Evolutionary conservation across 1,140 invertebrate species (phyloP).

Genomic region (Habropoda laboriosa): DNA sequence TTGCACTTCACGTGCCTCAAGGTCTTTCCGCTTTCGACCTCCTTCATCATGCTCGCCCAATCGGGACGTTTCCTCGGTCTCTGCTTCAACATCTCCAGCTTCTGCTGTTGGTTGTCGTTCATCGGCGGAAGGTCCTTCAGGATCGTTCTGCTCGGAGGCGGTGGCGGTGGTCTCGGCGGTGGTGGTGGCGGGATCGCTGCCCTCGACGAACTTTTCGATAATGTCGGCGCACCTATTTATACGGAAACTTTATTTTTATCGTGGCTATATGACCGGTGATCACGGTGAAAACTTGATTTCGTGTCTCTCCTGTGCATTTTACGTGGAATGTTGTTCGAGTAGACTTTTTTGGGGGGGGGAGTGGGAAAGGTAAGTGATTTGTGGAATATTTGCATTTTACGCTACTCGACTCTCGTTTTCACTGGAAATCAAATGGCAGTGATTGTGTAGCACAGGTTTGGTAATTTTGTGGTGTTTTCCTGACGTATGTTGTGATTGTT

Average conservation of each 20-base stretch:
- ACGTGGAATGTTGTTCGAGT: rapidly evolving
- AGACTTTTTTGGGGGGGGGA: no score
- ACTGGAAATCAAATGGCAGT: background rate
- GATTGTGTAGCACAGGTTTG: background rate
- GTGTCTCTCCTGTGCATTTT: background rate
- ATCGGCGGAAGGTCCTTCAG: conserved; percentile 80
- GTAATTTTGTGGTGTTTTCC: background rate
- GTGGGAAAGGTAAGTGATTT: background rate
- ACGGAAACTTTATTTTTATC: conserved; percentile 28
- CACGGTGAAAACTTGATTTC: background rate
- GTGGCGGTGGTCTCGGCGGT: conserved; percentile 88
- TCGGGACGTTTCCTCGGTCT: conserved; percentile 91
- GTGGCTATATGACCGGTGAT: background rate
- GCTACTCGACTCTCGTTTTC: background rate
- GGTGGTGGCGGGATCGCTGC: conserved; percentile 83
- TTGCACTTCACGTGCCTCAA: conserved; percentile 92
- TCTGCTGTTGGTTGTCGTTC: conserved; percentile 82
- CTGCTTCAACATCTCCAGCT: conserved; percentile 85
- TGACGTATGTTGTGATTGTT: no score
- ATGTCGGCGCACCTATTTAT: conserved; percentile 76
- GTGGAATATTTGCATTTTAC: background rate
- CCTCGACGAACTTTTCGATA: conserved; percentile 79
- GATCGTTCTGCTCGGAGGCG: conserved; percentile 82
- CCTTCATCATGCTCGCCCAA: conserved; percentile 94
- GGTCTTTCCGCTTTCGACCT: conserved; percentile 90